These are phyloP conservation scores for Henicopernis longicauda DNA, from an alignment of 2,113 vertebrate species.

Conservation along the genomic window DNA sequence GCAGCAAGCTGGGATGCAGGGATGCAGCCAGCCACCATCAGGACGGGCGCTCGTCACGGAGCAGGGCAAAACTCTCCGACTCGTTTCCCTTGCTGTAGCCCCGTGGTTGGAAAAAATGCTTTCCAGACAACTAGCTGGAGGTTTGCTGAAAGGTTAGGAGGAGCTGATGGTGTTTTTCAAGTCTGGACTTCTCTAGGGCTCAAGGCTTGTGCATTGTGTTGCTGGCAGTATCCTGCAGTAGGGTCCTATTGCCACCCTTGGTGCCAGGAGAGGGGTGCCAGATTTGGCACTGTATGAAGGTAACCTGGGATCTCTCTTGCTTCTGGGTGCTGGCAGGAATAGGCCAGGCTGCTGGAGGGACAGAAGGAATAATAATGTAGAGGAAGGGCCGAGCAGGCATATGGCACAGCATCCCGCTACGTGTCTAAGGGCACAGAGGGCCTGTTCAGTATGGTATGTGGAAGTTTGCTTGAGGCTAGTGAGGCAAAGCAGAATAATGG, in stretches of 20 bases:
- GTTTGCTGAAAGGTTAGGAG: slow-evolving; percentile 9
- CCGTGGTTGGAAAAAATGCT: slow-evolving; percentile 20
- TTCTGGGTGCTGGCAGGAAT: background rate
- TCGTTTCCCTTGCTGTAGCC: background rate
- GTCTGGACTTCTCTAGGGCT: background rate
- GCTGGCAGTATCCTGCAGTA: background rate
- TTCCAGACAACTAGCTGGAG: slow-evolving; percentile 1
- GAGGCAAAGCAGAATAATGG: background rate
- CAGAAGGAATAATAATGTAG: background rate
- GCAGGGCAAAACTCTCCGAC: background rate
- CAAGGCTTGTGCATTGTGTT: background rate
- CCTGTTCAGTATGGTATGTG: background rate
- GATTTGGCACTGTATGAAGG: background rate
- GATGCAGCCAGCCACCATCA: background rate
- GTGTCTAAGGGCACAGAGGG: background rate
- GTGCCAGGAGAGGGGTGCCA: background rate
- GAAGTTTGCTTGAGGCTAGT: background rate
- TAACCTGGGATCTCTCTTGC: background rate
- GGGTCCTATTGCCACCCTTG: background rate
- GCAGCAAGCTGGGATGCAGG: accelerated
- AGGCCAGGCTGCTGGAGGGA: background rate
- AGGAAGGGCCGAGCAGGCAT: background rate
- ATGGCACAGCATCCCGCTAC: background rate
- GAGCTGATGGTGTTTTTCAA: background rate
- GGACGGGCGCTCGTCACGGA: background rate